phyloP scores from a whole-genome alignment of 2,113 vertebrate genomes.

The Strigops habroptila region DNA sequence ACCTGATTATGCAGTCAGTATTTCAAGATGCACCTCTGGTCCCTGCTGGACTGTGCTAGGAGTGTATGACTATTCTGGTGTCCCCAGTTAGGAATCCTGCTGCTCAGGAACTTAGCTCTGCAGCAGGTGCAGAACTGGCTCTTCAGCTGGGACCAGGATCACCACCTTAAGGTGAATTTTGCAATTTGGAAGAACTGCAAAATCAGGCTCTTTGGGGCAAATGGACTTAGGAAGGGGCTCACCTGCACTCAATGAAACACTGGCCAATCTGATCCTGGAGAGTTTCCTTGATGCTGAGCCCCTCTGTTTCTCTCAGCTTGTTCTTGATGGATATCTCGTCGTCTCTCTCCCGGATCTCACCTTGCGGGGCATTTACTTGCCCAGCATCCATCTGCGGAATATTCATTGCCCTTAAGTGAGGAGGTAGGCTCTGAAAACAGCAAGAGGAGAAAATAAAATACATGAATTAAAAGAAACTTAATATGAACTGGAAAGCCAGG shows the following conservation, averaged over 20 bases:
- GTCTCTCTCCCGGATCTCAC: conserved; percentile 49
- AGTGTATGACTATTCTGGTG: neutral
- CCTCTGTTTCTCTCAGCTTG: conserved; percentile 68
- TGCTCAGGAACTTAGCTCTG: neutral
- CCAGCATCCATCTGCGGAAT: neutral
- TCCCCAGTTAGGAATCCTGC: neutral
- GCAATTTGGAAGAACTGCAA: neutral
- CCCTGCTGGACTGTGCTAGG: neutral
- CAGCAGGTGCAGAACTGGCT: neutral
- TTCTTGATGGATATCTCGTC: conserved; percentile 68
- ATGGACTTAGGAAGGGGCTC: neutral
- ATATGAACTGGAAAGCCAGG: neutral
- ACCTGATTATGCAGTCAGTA: neutral
- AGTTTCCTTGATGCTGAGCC: conserved; percentile 69
- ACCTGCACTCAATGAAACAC: conserved; percentile 87
- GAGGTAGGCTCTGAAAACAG: conserved; percentile 67
- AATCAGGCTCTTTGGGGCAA: neutral
- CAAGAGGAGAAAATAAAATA: neutral
- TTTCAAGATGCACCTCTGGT: neutral
- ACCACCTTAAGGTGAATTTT: neutral
- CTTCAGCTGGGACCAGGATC: neutral
- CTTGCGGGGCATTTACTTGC: conserved; percentile 13
- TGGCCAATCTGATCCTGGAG: conserved; percentile 82
- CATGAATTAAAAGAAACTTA: neutral
- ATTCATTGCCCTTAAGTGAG: conserved; percentile 47